Base-by-base conservation (phyloP, 2,113 vertebrate genomes). In the Orthonyx spaldingii region DNA sequence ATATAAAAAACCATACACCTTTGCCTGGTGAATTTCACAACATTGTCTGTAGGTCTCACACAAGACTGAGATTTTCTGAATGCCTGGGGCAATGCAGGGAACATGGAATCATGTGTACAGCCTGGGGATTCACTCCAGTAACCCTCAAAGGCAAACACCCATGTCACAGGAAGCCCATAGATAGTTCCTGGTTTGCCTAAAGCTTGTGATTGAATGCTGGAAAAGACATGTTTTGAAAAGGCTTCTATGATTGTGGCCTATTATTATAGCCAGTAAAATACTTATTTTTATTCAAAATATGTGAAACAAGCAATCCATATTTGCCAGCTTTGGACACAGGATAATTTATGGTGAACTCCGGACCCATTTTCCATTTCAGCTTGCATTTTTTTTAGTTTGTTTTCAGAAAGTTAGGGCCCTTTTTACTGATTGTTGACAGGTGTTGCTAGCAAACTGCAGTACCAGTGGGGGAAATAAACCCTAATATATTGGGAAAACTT, bases 51-150 rank as follows among this genome's bases (percentile, higher is more conserved):
- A 87, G 56, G 20, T 85, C 65, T 84, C 3, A 2, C 37, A 41
- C 22, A 18, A n/a, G 65, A 63, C 44, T 23, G 33, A 90, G 35
- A 11, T 86, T 50, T 59, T n/a, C 28, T 1, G 1, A 72, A 32
- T 28, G 52, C 35, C 61, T 66, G 52, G 66, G 42, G 60, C 46
- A 41, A 35, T 0, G 0, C 39, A 72, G 59, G 49, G 35, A 76
- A 42, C 10, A 2, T 4, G 10, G 11, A 55, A 49, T 16, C 0
- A 0, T 16, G 28, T 32, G 17, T 15, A 27, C 19, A 35, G 44
- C 61, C 39, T 0, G 0, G 33, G 27, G 16, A 75, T 35, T 13
- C 32, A 32, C 19, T 39, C 61, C 37, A 30, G 68, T 12, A 60
- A 59, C 52, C 56, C 37, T 44, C 23, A 20, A 60, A 82, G 52